Base-by-base conservation (phyloP, 2,888 invertebrate species). In the Parnassius mnemosyne region DNA sequence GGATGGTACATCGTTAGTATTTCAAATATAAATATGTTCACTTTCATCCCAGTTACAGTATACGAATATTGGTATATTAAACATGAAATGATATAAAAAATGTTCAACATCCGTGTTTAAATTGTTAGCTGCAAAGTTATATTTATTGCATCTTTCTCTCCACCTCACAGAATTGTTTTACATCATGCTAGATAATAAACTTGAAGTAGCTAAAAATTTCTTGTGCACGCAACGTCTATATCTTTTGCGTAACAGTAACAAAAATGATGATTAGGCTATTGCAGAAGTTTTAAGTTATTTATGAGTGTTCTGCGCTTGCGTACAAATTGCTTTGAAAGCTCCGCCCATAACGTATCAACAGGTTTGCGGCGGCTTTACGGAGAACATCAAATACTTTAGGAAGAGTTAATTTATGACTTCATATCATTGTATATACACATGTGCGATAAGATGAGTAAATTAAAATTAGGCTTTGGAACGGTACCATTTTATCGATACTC, bases 311-410 rank as follows among this genome's bases (percentile, higher is more conserved):
- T 65, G 80, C 86, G 87, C 87, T 69, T 86, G 86, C 84, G 87
- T 80, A 68, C 66, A 69, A 64, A 67, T 68, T 64, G 63, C 68
- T 67, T 53, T 55, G 16, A 61, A 76, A 78, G 74, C 84, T 80
- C 87, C 89, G 77, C 88, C 89, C 79, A 77, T 73, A 66, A 20
- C 47, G 61, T 65, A 73, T 78, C 87, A 87, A 88, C 88, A 87
- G 82, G 85, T 88, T 51, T 42, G n/a, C 51, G 54, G 20, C 25
- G 47, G 46, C 43, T 55, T 52, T 46, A 58, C 41, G 3, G 9
- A 16, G n/a, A 34, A 12, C 51, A 5, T 43, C 10, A 44, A 51
- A 51, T 41, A 47, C 42, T 34, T 34, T 34, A 34, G 5, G 34
- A 7, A 34, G 34, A 34, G 34, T 34, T 34, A 34, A 34, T 34